Evolutionary conservation across 2,888 invertebrate species (phyloP), one percentile per base, ranked within the genome.

Genomic region (Lymantria dispar): DNA sequence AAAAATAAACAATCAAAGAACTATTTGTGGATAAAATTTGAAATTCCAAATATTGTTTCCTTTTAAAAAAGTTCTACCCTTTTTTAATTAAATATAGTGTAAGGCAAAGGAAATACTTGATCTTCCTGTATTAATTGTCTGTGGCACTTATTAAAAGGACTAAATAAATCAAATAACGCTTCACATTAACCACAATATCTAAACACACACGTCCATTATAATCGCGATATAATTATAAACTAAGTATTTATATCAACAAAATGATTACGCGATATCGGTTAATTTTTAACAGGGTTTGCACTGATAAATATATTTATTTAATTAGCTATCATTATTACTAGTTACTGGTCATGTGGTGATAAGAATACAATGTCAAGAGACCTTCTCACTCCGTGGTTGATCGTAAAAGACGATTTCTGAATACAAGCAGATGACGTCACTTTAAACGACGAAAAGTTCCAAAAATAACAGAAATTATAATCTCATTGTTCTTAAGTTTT

Each of bases 261-360:
- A 45, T 42, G 13, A 38, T 9, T 12, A 12, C 29, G 39, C 40
- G 39, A 45, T 42, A 40, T 40, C 45, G 14, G 12, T 15, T 11
- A n/a, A 33, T 33, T 33, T 14, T 31, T 7, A 22, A 31, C 39
- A 50, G 50, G 50, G 50, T 33, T 47, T 10, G 0, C 50, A 46
- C 22, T 15, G 39, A 39, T 22, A 22, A 22, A 5, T 3, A 22
- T 22, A 22, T 22, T 22, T 22, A 3, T 22, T 22, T 22, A 3
- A 22, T 22, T 22, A 3, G 22, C 2, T 5, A 22, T 22, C 22
- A 22, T 22, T 22, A 22, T 22, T 22, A 22, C 2, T n/a, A n/a
- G n/a, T n/a, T n/a, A n/a, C n/a, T n/a, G n/a, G n/a, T n/a, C n/a
- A n/a, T n/a, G n/a, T n/a, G n/a, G n/a, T n/a, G n/a, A n/a, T n/a